Conservation (phyloP, 2,797 vertebrate species). For the Gallinago stenura region DNA sequence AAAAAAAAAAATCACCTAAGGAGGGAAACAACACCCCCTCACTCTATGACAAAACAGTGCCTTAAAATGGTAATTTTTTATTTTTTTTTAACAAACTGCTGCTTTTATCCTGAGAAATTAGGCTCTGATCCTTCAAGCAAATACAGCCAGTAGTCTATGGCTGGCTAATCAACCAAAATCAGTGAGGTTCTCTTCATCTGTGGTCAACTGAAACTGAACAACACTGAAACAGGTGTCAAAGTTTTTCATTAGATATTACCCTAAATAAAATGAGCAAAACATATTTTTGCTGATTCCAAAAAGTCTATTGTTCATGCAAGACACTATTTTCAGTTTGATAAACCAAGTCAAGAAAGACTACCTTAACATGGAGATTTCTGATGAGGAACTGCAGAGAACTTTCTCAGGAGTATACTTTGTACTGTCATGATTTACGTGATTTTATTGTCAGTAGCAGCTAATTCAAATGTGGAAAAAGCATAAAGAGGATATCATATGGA, state of each 20-base stretch:
- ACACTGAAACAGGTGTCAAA: not conserved
- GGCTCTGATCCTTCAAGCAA: not conserved
- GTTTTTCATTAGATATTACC: not conserved
- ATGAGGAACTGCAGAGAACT: not conserved
- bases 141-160: not conserved
- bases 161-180: not conserved
- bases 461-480: not conserved
- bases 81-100: not conserved
- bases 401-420: not conserved
- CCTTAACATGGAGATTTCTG: not conserved
- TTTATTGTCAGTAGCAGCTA: not conserved
- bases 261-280: not conserved
- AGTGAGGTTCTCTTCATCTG: not conserved
- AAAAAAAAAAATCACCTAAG: not conserved
- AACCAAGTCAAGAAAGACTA: not conserved
- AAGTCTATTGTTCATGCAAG: not conserved
- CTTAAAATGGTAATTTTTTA: not conserved
- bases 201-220: not conserved
- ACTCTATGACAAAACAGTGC: fast-evolving
- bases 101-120: not conserved
- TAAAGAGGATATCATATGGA: not conserved
- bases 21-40: fast-evolving
- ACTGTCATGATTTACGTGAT: not conserved
- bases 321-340: not conserved
- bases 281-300: not conserved